These are phyloP conservation scores for Zoroaster sp. DNA, from an alignment of 53 echinoderm and acorn worm genomes.

Conservation along the genomic window DNA sequence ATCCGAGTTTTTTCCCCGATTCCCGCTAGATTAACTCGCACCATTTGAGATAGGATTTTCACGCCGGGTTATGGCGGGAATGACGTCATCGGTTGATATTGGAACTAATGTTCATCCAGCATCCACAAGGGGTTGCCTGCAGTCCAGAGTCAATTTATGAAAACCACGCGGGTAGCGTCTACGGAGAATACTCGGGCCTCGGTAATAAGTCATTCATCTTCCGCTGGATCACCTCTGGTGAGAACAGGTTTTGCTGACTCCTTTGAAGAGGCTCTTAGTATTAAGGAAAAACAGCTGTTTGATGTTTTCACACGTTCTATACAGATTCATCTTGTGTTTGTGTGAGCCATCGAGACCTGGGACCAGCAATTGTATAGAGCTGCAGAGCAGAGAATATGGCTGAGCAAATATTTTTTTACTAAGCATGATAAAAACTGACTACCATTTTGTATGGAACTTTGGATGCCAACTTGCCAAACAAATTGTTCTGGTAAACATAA, in stretches of 20 bases:
- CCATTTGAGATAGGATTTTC: background rate
- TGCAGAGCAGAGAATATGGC: too few relatives aligned
- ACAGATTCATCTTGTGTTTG: background rate
- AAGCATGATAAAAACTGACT: too few relatives aligned
- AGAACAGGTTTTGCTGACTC: background rate
- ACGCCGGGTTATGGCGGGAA: background rate
- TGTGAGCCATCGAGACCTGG: background rate
- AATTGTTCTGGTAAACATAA: too few relatives aligned
- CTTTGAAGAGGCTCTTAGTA: background rate
- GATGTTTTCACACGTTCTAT: slow-evolving; percentile 14
- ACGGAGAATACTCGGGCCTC: background rate
- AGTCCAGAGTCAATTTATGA: background rate
- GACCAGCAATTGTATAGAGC: too few relatives aligned
- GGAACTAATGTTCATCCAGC: slow-evolving; percentile 2
- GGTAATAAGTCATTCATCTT: background rate
- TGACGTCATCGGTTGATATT: background rate
- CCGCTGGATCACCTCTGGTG: slow-evolving; percentile 5
- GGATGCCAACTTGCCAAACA: too few relatives aligned
- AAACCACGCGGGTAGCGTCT: background rate
- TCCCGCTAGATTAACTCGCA: background rate
- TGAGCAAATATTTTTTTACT: too few relatives aligned
- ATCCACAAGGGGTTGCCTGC: background rate
- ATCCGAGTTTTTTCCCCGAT: background rate
- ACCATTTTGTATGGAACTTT: too few relatives aligned
- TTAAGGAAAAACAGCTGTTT: background rate